Evolutionary conservation across 2,888 invertebrate species (phyloP), one percentile per base, ranked within the genome.

Genomic region (Eudemis profundana): DNA sequence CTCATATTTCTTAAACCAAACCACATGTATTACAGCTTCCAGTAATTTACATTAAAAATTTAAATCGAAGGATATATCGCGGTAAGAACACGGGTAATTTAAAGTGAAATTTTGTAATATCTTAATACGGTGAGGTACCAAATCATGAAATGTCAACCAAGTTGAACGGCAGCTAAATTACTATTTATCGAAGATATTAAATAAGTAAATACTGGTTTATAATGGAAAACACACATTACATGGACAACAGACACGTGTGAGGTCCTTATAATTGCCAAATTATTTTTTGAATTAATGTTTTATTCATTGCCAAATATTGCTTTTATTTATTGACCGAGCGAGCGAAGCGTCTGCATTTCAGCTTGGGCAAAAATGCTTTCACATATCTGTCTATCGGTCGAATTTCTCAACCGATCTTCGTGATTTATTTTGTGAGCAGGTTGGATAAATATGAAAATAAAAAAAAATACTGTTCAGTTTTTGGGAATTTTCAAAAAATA

Each of bases 1-100:
- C 67, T 69, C 70, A 72, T 73, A 67, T 61, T 74, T 74, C 71
- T 72, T 75, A 70, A 75, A 75, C 72, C 70, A 72, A 74, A 74
- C 75, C 50, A 56, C 53, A 36, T 46, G 27, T 44, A 53, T n/a
- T 46, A 21, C 19, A 46, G 14, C 46, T 51, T 59, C 44, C 8
- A 44, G 44, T 19, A 46, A 65, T 65, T 65, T 51, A 59, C 40
- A 38, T 59, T 29, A 61, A 61, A 44, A 42, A 38, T 59, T 29
- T 51, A 61, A 44, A 42, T 51, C 33, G 50, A 62, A 29, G 54
- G 38, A 63, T 56, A 15, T 49, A 60, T 60, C 50, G 29, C 33
- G 40, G 40, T 50, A 40, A 54, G 42, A 29, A 19, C 17, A 4
- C 42, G 56, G 17, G 40, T 21, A 42, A 42, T 56, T 42, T 56